Percentiles rank a stretch among this genome's conserved stretches.
These are phyloP conservation scores for Crepidodera aurea DNA, from an alignment of 2,888 invertebrate species.

Conservation along the genomic window DNA sequence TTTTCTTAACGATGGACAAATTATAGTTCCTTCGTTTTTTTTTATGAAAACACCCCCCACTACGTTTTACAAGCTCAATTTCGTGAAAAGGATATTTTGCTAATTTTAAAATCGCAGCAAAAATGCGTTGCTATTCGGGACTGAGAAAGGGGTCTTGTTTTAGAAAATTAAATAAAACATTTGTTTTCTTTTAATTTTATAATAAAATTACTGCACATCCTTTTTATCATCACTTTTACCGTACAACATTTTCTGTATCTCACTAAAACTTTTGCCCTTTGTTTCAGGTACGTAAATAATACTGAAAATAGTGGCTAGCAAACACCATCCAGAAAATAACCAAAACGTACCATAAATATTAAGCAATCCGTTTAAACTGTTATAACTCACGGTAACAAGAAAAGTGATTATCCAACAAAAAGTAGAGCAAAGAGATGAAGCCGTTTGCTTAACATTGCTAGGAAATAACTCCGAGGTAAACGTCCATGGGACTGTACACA, in stretches of 20 bases:
- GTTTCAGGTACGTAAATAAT: conserved; percentile 46
- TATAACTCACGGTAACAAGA: conserved; percentile 75
- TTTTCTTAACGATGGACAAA: no score
- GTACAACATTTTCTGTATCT: conserved; percentile 44
- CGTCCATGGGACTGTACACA: conserved; percentile 82
- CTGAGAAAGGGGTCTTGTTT: no score
- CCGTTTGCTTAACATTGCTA: conserved; percentile 75
- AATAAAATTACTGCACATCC: no score
- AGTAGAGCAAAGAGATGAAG: conserved; percentile 77
- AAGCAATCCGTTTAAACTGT: conserved; percentile 64
- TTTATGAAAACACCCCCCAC: no score
- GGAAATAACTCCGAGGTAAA: conserved; percentile 84
- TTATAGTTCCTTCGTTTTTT: no score
- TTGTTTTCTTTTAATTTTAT: no score
- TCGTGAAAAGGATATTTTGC: no score
- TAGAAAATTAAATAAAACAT: no score
- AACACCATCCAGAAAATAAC: conserved; percentile 71
- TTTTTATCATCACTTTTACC: background rate
- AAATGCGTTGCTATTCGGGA: no score
- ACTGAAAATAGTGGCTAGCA: conserved; percentile 74
- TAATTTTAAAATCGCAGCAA: no score
- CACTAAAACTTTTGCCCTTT: conserved; percentile 47
- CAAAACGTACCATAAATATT: conserved; percentile 75
- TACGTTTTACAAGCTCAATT: no score
- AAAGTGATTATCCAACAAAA: conserved; percentile 79